A percentile compares a stretch with the other conserved stretches of the same genome.
Conservation (phyloP, 2,113 vertebrate species). For the Microcebus jonahi region DNA sequence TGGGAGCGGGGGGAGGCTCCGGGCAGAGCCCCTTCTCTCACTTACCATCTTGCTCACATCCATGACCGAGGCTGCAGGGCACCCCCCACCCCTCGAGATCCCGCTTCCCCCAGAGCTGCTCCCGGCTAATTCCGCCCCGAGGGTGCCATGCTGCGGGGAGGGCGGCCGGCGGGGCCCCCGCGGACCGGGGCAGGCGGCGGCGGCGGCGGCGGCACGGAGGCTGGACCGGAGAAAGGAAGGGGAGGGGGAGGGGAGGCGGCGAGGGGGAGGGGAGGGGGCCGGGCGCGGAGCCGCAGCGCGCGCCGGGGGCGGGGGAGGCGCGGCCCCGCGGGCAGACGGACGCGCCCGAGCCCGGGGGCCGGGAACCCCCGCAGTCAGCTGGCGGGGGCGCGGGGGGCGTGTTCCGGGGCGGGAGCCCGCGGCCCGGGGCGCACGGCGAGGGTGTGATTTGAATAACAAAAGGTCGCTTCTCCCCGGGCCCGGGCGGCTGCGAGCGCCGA, state of each 20-base stretch:
- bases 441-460: constrained; percentile 79
- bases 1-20: not conserved
- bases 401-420: not conserved
- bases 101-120: not conserved
- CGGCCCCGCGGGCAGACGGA: not conserved
- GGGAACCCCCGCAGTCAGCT: not conserved
- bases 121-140: constrained; percentile 56
- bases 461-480: constrained; percentile 26
- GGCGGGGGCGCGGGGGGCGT: not conserved
- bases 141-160: constrained; percentile 49
- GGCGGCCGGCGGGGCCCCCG: not conserved
- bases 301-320: constrained; percentile 37
- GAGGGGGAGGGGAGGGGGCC: not conserved
- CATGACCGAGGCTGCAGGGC: constrained; percentile 77
- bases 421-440: not conserved
- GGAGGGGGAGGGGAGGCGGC: not conserved
- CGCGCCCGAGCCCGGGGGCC: not conserved
- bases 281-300: constrained; percentile 49
- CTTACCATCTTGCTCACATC: constrained; percentile 87
- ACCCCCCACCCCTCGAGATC: constrained; percentile 54
- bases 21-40: constrained; percentile 50
- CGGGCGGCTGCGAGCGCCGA: not conserved
- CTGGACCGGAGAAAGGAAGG: constrained; percentile 22
- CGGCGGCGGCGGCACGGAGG: constrained; percentile 42
- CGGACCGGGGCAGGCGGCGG: not conserved